Conservation (phyloP, 2,113 vertebrate species). For the Macroglossus sobrinus region DNA sequence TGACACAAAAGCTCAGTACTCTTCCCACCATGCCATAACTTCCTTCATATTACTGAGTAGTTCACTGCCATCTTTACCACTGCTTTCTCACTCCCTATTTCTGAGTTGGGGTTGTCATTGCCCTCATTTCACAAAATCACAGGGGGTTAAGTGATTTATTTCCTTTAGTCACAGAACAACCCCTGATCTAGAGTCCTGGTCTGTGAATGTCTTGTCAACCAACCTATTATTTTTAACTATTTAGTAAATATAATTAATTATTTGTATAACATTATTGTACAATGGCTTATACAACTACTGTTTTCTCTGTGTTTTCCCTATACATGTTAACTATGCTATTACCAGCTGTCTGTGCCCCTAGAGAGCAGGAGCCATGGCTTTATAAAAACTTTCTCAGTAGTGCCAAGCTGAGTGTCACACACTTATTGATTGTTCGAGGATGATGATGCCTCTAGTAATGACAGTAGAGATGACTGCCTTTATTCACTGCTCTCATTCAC, state of each 20-base stretch:
- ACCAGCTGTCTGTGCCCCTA: not conserved
- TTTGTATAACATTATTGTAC: not conserved
- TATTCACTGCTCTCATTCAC: not conserved
- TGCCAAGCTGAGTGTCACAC: conserved; percentile 22
- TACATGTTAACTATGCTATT: not conserved
- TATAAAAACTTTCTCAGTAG: not conserved
- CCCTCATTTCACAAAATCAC: not conserved
- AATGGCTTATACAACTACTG: not conserved
- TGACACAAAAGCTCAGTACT: fast-evolving
- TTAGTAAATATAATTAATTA: not conserved
- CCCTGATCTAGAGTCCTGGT: not conserved
- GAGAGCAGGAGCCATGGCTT: not conserved
- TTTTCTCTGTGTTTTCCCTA: not conserved
- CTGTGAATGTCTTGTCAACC: not conserved
- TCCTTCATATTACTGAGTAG: not conserved
- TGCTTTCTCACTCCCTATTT: not conserved
- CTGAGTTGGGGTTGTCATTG: not conserved
- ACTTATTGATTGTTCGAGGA: not conserved
- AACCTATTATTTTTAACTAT: not conserved
- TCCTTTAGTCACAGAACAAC: not conserved
- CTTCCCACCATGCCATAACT: not conserved
- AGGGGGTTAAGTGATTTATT: not conserved
- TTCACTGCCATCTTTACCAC: not conserved
- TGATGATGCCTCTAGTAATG: not conserved
- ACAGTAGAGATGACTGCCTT: not conserved